phyloP scores from a whole-genome alignment of 2,888 invertebrate species.

The Timema podura region DNA sequence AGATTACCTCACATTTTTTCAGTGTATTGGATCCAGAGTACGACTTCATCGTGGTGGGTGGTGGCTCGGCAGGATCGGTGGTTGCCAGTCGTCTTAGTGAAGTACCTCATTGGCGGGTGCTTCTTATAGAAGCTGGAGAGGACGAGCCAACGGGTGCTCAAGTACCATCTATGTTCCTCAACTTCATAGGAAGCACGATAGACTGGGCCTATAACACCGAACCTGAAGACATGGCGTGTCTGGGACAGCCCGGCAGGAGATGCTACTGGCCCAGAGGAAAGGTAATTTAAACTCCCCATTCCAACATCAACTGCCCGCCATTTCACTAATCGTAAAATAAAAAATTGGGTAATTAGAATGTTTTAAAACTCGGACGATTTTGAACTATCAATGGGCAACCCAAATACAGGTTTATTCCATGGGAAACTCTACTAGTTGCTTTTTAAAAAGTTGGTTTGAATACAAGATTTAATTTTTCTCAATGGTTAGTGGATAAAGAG shows the following conservation, averaged over 20 bases:
- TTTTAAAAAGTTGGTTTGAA: too few species aligned
- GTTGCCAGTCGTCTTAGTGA: slow-evolving; percentile 69
- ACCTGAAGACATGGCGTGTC: slow-evolving; percentile 72
- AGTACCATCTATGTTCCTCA: slow-evolving; percentile 85
- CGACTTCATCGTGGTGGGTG: slow-evolving; percentile 72
- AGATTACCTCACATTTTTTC: too few species aligned
- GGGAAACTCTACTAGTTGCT: too few species aligned
- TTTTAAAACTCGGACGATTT: too few species aligned
- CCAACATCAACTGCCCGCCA: too few species aligned
- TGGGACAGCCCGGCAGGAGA: slow-evolving; percentile 63
- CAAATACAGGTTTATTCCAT: too few species aligned
- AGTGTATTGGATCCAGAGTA: slow-evolving; percentile 52
- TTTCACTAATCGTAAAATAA: too few species aligned
- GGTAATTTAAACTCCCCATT: slow-evolving; percentile 44
- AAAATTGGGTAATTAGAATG: too few species aligned
- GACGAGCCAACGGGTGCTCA: slow-evolving; percentile 86
- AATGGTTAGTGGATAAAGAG: too few species aligned
- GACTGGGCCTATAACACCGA: slow-evolving; percentile 87
- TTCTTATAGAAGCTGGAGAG: slow-evolving; percentile 72
- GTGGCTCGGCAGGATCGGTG: slow-evolving; percentile 63
- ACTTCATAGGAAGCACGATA: slow-evolving; percentile 79
- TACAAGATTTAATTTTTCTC: too few species aligned
- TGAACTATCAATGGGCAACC: too few species aligned
- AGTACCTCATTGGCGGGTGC: slow-evolving; percentile 64
- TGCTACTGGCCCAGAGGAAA: slow-evolving; percentile 87